phyloP scores from a whole-genome alignment of 2,888 invertebrate genomes.

The Steromphala cineraria region DNA sequence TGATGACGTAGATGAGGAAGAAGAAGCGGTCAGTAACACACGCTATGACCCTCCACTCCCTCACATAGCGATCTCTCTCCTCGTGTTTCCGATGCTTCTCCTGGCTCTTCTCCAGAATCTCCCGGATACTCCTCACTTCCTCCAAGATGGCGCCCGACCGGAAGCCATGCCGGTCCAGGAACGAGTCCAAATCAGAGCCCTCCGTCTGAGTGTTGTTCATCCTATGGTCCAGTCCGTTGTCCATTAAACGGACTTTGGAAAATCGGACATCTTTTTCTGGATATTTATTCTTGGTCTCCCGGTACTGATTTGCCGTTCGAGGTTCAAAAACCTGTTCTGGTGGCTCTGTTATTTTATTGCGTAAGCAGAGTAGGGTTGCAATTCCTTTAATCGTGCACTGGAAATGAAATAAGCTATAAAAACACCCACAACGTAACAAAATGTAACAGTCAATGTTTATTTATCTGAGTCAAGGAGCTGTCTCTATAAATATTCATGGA shows the following conservation, averaged over 20 bases:
- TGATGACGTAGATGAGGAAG: conserved; percentile 63
- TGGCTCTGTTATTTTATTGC: conserved; percentile 35
- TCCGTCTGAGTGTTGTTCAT: conserved; percentile 29
- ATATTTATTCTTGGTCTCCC: conserved; percentile 31
- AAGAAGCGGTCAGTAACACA: conserved; percentile 69
- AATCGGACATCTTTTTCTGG: conserved; percentile 46
- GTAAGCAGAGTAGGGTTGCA: conserved; percentile 50
- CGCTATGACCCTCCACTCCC: conserved; percentile 70
- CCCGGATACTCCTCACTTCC: conserved; percentile 61
- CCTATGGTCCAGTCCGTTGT: conserved; percentile 50
- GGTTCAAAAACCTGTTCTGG: conserved; percentile 13
- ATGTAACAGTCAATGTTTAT: neutral
- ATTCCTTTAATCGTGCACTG: conserved; percentile 62
- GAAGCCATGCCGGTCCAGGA: neutral
- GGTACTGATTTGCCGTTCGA: conserved; percentile 25
- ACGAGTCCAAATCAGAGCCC: conserved; percentile 27
- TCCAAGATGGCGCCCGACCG: conserved; percentile 37
- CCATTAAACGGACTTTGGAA: conserved; percentile 54
- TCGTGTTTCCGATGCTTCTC: conserved; percentile 61
- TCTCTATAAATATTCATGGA: no score
- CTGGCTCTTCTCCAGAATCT: conserved; percentile 61
- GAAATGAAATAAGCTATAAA: conserved; percentile 18
- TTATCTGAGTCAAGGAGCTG: no score
- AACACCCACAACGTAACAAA: neutral
- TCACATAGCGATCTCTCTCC: conserved; percentile 54